These are phyloP conservation scores for Cololabis saira DNA, from an alignment of 2,113 vertebrate species.

Conservation along the genomic window DNA sequence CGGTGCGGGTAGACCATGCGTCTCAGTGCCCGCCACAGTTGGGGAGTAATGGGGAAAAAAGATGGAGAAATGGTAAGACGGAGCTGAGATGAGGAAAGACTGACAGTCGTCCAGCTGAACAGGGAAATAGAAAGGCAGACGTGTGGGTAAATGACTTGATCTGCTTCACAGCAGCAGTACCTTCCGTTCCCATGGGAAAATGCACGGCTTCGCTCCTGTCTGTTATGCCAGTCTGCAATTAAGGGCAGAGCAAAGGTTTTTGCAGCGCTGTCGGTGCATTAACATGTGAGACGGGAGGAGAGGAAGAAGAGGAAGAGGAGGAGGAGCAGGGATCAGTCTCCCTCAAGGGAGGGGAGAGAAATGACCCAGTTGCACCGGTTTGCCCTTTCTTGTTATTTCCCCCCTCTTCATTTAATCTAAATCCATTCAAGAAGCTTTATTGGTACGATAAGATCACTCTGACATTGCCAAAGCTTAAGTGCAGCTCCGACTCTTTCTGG, in stretches of 20 bases:
- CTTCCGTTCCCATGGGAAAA: slow-evolving; percentile 31
- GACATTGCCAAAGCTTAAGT: slow-evolving; percentile 66
- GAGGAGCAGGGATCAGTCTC: slow-evolving; percentile 6
- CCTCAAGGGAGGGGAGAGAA: not conserved
- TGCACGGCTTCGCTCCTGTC: slow-evolving; percentile 48
- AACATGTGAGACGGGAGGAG: slow-evolving; percentile 51
- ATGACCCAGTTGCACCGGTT: slow-evolving; percentile 39
- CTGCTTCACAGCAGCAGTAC: slow-evolving; percentile 43
- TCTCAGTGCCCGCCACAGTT: slow-evolving; percentile 65
- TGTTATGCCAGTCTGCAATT: slow-evolving; percentile 63
- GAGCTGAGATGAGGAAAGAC: slow-evolving; percentile 15
- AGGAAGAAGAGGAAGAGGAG: slow-evolving; percentile 6
- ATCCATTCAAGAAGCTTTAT: slow-evolving; percentile 65
- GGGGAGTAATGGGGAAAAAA: not conserved
- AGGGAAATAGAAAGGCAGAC: slow-evolving; percentile 43
- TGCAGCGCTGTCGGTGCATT: slow-evolving; percentile 55
- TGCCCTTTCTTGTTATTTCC: slow-evolving; percentile 32
- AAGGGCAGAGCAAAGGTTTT: slow-evolving; percentile 38
- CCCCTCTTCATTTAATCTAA: slow-evolving; percentile 41
- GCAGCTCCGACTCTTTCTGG: slow-evolving; percentile 43
- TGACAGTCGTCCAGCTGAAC: slow-evolving; percentile 19
- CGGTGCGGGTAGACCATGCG: slow-evolving; percentile 67
- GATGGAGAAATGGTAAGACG: slow-evolving; percentile 12
- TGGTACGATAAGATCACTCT: slow-evolving; percentile 53
- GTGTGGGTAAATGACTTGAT: slow-evolving; percentile 40